Percentiles rank a stretch among this genome's conserved stretches.
Conservation (phyloP, 2,888 invertebrate species). For the Chloroclysta siterata region DNA sequence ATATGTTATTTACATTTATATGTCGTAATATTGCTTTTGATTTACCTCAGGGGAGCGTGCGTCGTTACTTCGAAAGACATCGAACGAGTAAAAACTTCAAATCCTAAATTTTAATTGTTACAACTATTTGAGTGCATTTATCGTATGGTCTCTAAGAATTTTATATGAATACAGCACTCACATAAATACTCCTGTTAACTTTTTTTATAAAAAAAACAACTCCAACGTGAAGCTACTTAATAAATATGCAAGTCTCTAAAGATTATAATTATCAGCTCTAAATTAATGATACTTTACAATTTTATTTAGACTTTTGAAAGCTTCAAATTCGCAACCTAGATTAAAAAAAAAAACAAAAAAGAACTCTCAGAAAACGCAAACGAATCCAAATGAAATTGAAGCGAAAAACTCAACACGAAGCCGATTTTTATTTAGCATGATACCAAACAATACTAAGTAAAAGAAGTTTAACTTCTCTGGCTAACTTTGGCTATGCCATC, state of each 20-base stretch:
- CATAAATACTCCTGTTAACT: conserved; percentile 67
- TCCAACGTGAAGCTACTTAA: conserved; percentile 66
- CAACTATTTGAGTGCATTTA: conserved; percentile 78
- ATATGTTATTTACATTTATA: conserved; percentile 80
- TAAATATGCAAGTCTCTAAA: conserved; percentile 77
- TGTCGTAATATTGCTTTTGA: conserved; percentile 85
- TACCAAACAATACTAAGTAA: conserved; percentile 53
- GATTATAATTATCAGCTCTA: conserved; percentile 70
- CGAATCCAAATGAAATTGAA: conserved; percentile 43
- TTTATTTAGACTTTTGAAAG: conserved; percentile 52
- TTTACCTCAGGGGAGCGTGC: conserved; percentile 83
- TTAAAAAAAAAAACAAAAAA: conserved; percentile 36
- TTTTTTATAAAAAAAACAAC: conserved; percentile 73
- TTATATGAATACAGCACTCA: conserved; percentile 77
- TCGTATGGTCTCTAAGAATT: conserved; percentile 71
- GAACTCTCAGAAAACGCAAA: conserved; percentile 40
- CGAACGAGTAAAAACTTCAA: conserved; percentile 80
- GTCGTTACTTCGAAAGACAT: conserved; percentile 73
- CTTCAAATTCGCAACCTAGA: conserved; percentile 63
- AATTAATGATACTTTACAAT: conserved; percentile 71
- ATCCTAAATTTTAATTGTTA: conserved; percentile 76
- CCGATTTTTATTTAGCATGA: conserved; percentile 43
- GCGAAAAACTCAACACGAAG: conserved; percentile 46
- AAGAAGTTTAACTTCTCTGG: conserved; percentile 77
- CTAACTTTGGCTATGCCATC: conserved; percentile 83